Percentiles rank a stretch among this genome's conserved stretches.
These are phyloP conservation scores for Diplodus sargus DNA, from an alignment of 2,797 vertebrate species.

Conservation along the genomic window DNA sequence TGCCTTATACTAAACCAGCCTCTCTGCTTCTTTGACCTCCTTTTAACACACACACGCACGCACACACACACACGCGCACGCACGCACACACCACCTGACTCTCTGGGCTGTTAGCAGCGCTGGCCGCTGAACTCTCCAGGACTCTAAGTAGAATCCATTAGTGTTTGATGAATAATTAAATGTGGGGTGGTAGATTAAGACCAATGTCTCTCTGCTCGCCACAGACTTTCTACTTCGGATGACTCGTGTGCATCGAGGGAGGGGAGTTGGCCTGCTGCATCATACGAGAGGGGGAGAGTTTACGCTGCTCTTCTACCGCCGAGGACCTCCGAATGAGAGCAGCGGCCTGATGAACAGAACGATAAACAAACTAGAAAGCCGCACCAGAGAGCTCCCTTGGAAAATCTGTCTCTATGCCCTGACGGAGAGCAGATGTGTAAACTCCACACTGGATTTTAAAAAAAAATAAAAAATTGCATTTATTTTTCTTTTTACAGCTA, in stretches of 20 bases:
- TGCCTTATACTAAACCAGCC: background rate
- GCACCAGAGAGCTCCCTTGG: constrained; percentile 32
- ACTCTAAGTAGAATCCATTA: constrained; percentile 77
- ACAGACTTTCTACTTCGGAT: constrained; percentile 54
- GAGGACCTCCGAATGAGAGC: constrained; percentile 29
- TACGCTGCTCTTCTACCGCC: constrained; percentile 1
- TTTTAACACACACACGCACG: constrained; percentile 38
- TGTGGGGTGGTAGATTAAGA: constrained; percentile 67
- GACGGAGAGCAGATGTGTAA: constrained; percentile 32
- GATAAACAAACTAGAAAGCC: constrained; percentile 57
- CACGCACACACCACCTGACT: constrained; percentile 13
- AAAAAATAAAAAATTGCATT: too few relatives aligned
- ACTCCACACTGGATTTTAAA: background rate
- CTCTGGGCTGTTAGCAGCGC: constrained; percentile 53
- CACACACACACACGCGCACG: constrained; percentile 23
- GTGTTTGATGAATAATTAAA: constrained; percentile 76
- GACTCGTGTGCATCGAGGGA: constrained; percentile 22
- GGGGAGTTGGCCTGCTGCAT: constrained; percentile 8
- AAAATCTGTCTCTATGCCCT: constrained; percentile 27
- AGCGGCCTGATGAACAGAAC: constrained; percentile 30
- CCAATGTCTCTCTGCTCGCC: constrained; percentile 57
- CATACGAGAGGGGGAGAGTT: constrained; percentile 20
- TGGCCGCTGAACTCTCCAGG: constrained; percentile 71
- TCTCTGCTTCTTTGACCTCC: constrained; percentile 47
- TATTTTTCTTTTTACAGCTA: background rate